Conservation (phyloP, 2,888 invertebrate species). For the Hirtodrosophila alboralis region DNA sequence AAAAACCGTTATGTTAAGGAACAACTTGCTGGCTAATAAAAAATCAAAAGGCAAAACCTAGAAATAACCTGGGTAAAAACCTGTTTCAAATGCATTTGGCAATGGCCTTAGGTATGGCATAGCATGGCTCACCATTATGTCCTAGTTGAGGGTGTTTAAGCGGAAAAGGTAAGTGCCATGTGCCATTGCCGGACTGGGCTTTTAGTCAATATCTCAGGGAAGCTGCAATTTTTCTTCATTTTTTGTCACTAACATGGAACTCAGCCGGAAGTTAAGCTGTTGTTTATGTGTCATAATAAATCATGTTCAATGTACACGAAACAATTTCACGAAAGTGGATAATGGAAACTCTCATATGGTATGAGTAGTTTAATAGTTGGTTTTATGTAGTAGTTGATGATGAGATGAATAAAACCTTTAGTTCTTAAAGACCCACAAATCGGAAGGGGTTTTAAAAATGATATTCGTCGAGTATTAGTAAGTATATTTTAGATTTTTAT, state of each 20-base stretch:
- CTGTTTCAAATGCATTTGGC: slow-evolving; percentile 61
- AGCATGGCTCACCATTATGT: slow-evolving; percentile 48
- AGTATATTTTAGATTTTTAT: too few relatives aligned
- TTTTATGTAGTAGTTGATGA: slow-evolving; percentile 3
- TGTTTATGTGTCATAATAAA: slow-evolving; percentile 80
- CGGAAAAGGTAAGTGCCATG: slow-evolving; percentile 77
- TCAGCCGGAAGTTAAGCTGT: slow-evolving; percentile 77
- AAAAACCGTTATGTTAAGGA: slow-evolving; percentile 70
- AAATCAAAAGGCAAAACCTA: slow-evolving; percentile 49
- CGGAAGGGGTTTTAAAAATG: not conserved
- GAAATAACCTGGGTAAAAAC: slow-evolving; percentile 49
- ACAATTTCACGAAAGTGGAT: slow-evolving; percentile 73
- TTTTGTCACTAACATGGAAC: slow-evolving; percentile 55
- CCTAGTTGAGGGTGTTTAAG: slow-evolving; percentile 65
- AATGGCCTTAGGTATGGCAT: slow-evolving; percentile 12
- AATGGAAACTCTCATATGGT: slow-evolving; percentile 54
- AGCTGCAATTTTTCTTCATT: slow-evolving; percentile 75
- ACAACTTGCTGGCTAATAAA: slow-evolving; percentile 70
- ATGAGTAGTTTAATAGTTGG: slow-evolving; percentile 2
- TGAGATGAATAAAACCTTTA: not conserved
- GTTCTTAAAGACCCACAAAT: not conserved
- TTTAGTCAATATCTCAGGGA: slow-evolving; percentile 76
- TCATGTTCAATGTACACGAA: slow-evolving; percentile 79
- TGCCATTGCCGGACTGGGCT: slow-evolving; percentile 51
- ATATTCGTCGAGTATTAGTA: too few relatives aligned